phyloP scores from a whole-genome alignment of 2,888 invertebrate genomes.

The Euproctis similis region DNA sequence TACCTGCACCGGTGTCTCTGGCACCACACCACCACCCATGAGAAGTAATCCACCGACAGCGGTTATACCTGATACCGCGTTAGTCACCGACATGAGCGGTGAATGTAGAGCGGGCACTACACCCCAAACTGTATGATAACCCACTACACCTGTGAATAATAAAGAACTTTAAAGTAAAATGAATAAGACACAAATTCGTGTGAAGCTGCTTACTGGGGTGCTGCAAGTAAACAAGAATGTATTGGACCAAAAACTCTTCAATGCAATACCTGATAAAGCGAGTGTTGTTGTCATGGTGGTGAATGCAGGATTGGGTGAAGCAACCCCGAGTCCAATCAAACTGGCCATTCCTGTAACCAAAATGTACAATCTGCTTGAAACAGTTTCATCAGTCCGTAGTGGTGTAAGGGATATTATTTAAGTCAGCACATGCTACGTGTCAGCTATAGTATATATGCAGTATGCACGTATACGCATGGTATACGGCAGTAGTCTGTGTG shows the following conservation, averaged over 20 bases:
- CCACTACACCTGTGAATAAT: conserved; percentile 82
- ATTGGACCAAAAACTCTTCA: no score
- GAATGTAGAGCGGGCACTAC: conserved; percentile 93
- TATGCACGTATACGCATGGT: no score
- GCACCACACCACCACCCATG: conserved; percentile 88
- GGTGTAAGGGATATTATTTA: no score
- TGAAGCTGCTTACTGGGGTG: no score
- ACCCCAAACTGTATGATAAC: conserved; percentile 94
- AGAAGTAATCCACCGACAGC: conserved; percentile 92
- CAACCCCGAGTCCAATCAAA: conserved; percentile 80
- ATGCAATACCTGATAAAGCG: conserved; percentile 80
- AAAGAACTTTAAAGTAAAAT: no score
- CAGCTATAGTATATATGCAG: no score
- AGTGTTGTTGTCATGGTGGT: conserved; percentile 92
- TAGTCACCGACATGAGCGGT: conserved; percentile 94
- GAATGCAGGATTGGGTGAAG: conserved; percentile 89
- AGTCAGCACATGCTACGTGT: no score
- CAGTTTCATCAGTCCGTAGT: no score
- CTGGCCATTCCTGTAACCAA: conserved; percentile 82
- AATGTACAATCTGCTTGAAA: no score
- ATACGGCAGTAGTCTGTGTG: no score
- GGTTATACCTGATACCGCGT: conserved; percentile 93
- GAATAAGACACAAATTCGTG: no score
- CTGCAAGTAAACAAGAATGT: no score
- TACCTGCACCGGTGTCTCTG: conserved; percentile 84